Percentiles rank a stretch among this genome's conserved stretches.
phyloP scores from a whole-genome alignment of 2,888 invertebrate species.

The Drosophila flavopinicola region DNA sequence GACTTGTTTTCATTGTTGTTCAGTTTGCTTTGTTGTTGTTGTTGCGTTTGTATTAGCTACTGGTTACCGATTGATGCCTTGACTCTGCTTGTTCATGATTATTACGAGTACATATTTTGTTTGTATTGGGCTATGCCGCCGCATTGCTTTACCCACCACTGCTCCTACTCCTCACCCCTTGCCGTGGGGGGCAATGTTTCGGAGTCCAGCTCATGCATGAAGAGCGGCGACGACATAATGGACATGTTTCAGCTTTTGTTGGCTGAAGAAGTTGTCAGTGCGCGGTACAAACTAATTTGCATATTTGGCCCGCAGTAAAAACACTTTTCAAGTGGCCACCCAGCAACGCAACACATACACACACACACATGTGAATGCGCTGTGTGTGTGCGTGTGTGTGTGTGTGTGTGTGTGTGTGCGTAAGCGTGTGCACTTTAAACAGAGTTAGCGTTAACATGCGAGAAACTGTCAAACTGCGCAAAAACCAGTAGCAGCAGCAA shows the following conservation, averaged over 20 bases:
- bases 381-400: background rate
- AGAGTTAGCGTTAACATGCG: constrained; percentile 77
- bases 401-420: constrained; percentile 8
- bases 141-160: too few species aligned
- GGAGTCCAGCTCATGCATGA: constrained; percentile 65
- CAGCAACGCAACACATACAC: constrained; percentile 49
- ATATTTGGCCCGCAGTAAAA: constrained; percentile 75
- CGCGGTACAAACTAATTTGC: constrained; percentile 73
- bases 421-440: constrained; percentile 66
- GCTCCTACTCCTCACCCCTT: constrained; percentile 6
- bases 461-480: constrained; percentile 65
- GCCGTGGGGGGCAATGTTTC: constrained; percentile 5
- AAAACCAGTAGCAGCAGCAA: constrained; percentile 65
- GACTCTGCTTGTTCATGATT: constrained; percentile 40
- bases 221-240: constrained; percentile 71
- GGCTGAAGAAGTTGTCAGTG: constrained; percentile 72
- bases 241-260: constrained; percentile 80
- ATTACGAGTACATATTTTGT: constrained; percentile 54
- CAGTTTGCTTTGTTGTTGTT: constrained; percentile 19
- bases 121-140: constrained; percentile 54
- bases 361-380: constrained; percentile 5
- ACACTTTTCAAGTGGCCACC: constrained; percentile 79
- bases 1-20: constrained; percentile 46
- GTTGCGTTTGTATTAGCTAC: constrained; percentile 37
- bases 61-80: constrained; percentile 58